Base-by-base conservation (phyloP, 2,113 vertebrate species). In the Lepus americanus region DNA sequence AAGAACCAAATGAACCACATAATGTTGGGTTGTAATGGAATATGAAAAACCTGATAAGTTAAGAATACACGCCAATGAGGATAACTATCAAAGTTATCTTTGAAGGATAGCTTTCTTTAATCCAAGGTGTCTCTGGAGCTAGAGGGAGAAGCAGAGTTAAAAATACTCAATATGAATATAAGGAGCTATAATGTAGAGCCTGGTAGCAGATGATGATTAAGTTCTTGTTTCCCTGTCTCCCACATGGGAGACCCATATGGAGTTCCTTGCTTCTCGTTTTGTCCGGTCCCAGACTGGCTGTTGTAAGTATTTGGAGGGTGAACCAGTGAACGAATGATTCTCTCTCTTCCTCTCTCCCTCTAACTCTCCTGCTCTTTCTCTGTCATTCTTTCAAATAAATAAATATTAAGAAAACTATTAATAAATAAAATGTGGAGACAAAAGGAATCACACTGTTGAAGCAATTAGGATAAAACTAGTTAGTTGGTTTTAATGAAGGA, bases 81-180 rank as follows among this genome's bases (percentile, higher is more conserved):
- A 39, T 13, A 89, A 36, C 67, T 78, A 49, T 73, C 19, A 82
- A 92, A 89, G 49, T 74, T 69, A 61, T 85, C 36, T 94, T 23
- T 85, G 27, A 55, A 36, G 19, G 3, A 66, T 73, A 49, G 5
- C 1, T 13, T 95, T 87, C 11, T 74, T 74, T 83, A 3, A 70
- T 67, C 23, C 23, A 86, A 20, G 0, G 0, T 31, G 49, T 59
- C 55, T 59, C 55, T 39, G 12, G 19, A 83, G 79, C 9, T 61
- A 36, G 14, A 16, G 7, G 6, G 3, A 89, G 23, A 9, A 81
- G 51, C 22, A 82, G 14, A 61, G 4, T 90, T 22, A 81, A 73
- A 83, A 20, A 55, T 13, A 82, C 14, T 82, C 10, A 5, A 8
- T 14, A 6, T 66, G 23, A 61, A 77, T 87, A 3, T 22, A 70